Evolutionary conservation across 2,888 invertebrate genomes (phyloP).

Genomic region (Lordiphosa fenestrarum): DNA sequence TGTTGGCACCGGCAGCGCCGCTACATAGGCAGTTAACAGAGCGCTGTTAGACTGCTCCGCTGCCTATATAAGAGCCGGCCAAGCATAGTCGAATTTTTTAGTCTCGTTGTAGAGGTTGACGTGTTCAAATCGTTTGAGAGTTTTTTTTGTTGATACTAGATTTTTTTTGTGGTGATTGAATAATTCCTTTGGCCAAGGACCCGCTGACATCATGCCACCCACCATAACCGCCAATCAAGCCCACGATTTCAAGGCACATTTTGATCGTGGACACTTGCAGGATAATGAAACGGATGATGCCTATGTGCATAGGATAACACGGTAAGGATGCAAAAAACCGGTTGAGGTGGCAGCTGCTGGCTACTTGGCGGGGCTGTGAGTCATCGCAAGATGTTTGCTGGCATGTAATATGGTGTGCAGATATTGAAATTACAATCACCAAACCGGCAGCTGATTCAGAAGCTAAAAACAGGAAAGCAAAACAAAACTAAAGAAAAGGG

Average conservation of each 20-base stretch:
- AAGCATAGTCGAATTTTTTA: constrained; percentile 44
- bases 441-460: no score
- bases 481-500: constrained; percentile 6
- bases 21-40: constrained; percentile 3
- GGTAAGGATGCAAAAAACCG: constrained; percentile 52
- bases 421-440: neutral
- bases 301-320: constrained; percentile 63
- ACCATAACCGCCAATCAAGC: constrained; percentile 64
- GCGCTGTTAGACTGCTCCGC: constrained; percentile 7
- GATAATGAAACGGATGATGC: constrained; percentile 57
- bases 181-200: constrained; percentile 34
- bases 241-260: constrained; percentile 58
- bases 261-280: constrained; percentile 46
- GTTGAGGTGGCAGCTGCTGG: constrained; percentile 23
- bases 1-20: constrained; percentile 10
- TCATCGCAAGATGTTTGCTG: constrained; percentile 2
- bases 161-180: constrained; percentile 1
- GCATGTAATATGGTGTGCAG: constrained; percentile 4
- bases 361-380: constrained; percentile 7
- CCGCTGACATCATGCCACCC: constrained; percentile 74
- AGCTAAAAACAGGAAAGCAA: neutral
- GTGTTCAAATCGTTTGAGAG: constrained; percentile 35
- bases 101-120: constrained; percentile 40
- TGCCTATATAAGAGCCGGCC: constrained; percentile 49
- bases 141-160: neutral